Evolutionary conservation across 1,140 invertebrate genomes (phyloP).

Genomic region (Spodoptera frugiperda): DNA sequence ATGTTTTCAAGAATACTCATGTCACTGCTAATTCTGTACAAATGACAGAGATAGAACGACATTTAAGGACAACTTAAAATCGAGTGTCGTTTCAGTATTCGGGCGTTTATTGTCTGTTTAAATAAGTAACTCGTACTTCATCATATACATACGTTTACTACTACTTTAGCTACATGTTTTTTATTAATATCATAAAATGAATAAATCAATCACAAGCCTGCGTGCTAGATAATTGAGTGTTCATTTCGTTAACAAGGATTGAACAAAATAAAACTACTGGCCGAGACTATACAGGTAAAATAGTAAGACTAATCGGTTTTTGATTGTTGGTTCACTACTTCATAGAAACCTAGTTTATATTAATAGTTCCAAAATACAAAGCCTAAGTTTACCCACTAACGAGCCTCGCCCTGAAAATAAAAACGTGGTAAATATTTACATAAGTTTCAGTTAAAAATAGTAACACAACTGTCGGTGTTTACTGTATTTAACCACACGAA

Average conservation of each 20-base stretch:
- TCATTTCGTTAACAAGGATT: conserved; percentile 12
- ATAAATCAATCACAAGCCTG: not conserved
- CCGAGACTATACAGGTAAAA: not conserved
- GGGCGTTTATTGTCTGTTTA: no score
- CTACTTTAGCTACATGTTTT: no score
- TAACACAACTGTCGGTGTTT: not conserved
- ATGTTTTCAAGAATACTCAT: no score
- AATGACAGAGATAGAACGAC: no score
- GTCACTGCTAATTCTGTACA: no score
- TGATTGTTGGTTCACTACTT: not conserved
- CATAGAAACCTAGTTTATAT: not conserved
- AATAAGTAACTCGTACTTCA: no score
- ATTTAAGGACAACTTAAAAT: no score
- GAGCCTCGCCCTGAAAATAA: not conserved
- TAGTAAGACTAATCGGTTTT: not conserved
- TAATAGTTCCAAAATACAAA: not conserved
- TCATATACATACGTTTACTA: no score
- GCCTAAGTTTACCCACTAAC: not conserved
- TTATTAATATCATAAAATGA: no score
- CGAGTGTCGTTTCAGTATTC: no score
- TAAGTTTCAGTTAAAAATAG: not conserved
- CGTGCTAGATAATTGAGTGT: not conserved
- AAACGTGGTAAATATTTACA: conserved; percentile 11
- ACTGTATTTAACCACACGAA: conserved; percentile 21
- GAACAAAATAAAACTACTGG: no score